Base-by-base conservation (phyloP, 1,140 invertebrate species). In the Bombus pyrosoma region DNA sequence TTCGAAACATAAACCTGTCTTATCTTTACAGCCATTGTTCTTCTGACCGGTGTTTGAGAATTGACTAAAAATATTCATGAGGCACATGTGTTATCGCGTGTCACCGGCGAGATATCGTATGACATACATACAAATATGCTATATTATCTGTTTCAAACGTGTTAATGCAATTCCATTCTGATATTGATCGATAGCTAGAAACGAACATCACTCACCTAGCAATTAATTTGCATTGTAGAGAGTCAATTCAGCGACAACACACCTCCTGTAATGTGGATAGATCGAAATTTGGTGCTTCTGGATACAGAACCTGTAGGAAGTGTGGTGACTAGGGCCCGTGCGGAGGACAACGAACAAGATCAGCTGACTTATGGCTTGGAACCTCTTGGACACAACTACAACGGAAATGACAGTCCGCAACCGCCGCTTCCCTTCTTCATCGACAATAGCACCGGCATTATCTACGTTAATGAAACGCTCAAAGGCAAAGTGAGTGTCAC, bases 391-490 rank as follows among this genome's bases (percentile, higher is more conserved):
- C 86, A 93, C 43, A 92, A 91, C 82, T 92, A 92, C 84, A 87
- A 92, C n/a, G 89, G 92, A 47, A 88, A 93, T 82, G 87, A 92
- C 41, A 92, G 90, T 37, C 64, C 89, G 34, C 64, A 91, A 75
- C 78, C 92, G 25, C 93, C 95, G 25, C 94, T 96, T 59, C 97
- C 96, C 25, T 98, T 98, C 90, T 94, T 94, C 18, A 97, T 98
- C 75, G 96, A 98, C 92, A 96, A 96, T 59, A 94, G 95, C 8
- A 97, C 96, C 18, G 97, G 97, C 25, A 96, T 96, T 10, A 96
- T 98, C 66, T 96, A 96, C 89, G 94, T 97, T 18, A 97, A 97
- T 80, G 96, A 97, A 78, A 96, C 97, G 5, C 93, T 98, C 3
- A 94, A 95, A 89, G 97, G 96, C 81, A 95, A 96, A 92, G 97